Evolutionary conservation across 2,113 vertebrate genomes (phyloP).

Genomic region (Pelecanoides urinatrix): DNA sequence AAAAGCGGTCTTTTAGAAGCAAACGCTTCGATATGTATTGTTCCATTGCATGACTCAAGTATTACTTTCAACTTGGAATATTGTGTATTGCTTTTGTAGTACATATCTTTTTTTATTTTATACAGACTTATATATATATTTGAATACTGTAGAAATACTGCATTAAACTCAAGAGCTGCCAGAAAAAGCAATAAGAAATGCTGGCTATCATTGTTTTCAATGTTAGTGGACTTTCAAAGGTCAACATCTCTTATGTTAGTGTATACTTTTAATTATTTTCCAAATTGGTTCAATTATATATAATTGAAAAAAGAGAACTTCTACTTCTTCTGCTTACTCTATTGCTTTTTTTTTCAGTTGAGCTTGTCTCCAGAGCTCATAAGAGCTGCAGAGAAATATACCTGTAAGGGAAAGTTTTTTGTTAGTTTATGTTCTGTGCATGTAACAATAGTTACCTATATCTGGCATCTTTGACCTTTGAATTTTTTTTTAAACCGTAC

Average conservation of each 20-base stretch:
- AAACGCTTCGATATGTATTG: not conserved
- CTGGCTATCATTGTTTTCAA: not conserved
- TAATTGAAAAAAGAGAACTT: not conserved
- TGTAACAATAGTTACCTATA: not conserved
- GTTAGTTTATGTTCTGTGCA: not conserved
- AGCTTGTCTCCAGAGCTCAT: not conserved
- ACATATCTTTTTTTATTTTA: not conserved
- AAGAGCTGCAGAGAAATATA: not conserved
- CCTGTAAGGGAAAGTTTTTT: not conserved
- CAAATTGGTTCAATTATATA: not conserved
- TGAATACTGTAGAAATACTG: not conserved
- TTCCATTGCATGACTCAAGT: not conserved
- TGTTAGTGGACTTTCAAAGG: not conserved
- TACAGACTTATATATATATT: not conserved
- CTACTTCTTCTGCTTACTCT: not conserved
- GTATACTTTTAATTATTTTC: not conserved
- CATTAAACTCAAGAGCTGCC: not conserved
- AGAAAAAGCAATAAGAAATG: not conserved
- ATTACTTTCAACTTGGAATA: not conserved
- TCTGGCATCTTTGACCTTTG: not conserved
- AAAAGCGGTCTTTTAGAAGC: not conserved
- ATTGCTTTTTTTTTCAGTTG: not conserved
- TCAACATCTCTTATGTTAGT: not conserved
- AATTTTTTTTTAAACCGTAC: not conserved
- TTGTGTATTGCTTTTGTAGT: not conserved